Percentiles rank a stretch among this genome's conserved stretches.
These are phyloP conservation scores for Lagenorhynchus albirostris DNA, from an alignment of 2,113 vertebrate genomes.

Conservation along the genomic window DNA sequence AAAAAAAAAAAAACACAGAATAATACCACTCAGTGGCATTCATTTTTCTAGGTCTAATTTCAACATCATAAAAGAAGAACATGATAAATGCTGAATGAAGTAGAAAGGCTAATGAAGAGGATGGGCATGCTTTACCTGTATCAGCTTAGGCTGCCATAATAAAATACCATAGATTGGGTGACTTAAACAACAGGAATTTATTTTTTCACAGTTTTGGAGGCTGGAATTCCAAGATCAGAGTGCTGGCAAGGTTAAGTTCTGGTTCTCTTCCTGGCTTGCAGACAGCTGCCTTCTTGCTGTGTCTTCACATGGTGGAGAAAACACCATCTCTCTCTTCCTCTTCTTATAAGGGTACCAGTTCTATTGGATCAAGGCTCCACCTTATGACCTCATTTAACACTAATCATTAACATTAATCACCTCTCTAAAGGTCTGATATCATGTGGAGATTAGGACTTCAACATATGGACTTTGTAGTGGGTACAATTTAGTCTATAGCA, in stretches of 20 bases:
- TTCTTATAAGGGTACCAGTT: background rate
- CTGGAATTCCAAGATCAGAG: background rate
- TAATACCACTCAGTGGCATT: background rate
- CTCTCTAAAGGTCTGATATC: background rate
- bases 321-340: background rate
- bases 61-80: background rate
- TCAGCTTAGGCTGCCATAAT: background rate
- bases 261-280: background rate
- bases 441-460: background rate
- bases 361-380: background rate
- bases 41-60: background rate
- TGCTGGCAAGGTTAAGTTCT: background rate
- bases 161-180: background rate
- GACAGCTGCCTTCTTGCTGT: background rate
- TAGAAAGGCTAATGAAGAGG: background rate
- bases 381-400: background rate
- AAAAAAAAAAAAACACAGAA: background rate
- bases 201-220: background rate
- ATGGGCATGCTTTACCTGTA: fast-evolving
- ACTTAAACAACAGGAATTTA: background rate
- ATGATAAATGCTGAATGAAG: background rate
- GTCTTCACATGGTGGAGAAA: background rate
- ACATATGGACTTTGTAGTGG: background rate
- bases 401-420: background rate
- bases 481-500: background rate